Base-by-base conservation (phyloP, 2,113 vertebrate species). In the Larimichthys crocea region DNA sequence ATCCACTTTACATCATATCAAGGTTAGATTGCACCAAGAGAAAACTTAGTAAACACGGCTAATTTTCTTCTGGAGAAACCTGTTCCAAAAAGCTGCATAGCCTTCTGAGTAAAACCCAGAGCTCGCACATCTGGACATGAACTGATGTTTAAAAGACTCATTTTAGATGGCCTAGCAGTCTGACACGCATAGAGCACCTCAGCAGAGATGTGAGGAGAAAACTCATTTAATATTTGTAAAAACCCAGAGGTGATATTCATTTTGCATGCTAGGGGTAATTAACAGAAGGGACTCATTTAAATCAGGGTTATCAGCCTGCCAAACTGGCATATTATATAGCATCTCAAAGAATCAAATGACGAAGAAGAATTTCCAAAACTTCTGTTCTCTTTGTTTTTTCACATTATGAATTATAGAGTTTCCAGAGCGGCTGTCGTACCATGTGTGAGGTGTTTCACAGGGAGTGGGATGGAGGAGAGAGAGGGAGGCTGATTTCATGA, bases 401-500 rank as follows among this genome's bases (percentile, higher is more conserved):
- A 60, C 29, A 68, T 57, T 10, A 62, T n/a, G 44, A 55, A 53
- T 63, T 71, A 31, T 2, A 57, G 29, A 44, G 29, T 66, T 77
- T 69, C 46, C 44, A 46, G 3, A 71, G 52, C 40, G 12, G 72
- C 73, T 73, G 57, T 73, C 26, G 3, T n/a, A 12, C 24, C 16
- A 24, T 73, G 64, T 71, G 53, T 79, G 76, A 80, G 74, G 69
- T 83, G 79, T 82, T 82, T 84, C 56, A 81, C 29, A 17, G 56
- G 48, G 59, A 76, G 66, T 40, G 44, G 70, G 44, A 60, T n/a
- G 29, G 66, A 42, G 69, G 68, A 56, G 53, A 56, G 53, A 49
- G 66, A 10, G 57, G 26, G 10, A 9, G 66, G 65, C 46, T 85
- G 55, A 86, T 85, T 84, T 82, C 82, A 89, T 79, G 75, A 90